Evolutionary conservation across 2,113 vertebrate species (phyloP).

Genomic region (Asarcornis scutulata): DNA sequence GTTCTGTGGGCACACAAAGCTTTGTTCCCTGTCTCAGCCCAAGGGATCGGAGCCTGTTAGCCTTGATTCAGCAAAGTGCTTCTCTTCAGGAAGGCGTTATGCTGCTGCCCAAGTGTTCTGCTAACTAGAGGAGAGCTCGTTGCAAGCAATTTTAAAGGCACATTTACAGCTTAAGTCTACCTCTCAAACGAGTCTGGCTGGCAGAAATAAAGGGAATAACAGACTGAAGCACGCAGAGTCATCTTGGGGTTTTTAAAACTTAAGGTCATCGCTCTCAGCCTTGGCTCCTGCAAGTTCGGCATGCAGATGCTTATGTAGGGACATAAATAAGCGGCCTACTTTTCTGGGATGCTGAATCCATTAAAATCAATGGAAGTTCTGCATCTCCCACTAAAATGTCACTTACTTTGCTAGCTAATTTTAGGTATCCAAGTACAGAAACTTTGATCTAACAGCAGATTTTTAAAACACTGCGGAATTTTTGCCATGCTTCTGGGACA

Average conservation of each 20-base stretch:
- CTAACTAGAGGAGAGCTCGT: slow-evolving; percentile 10
- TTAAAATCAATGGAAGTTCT: slow-evolving; percentile 65
- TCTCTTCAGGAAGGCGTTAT: neutral
- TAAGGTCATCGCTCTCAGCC: slow-evolving; percentile 53
- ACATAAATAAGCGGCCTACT: slow-evolving; percentile 64
- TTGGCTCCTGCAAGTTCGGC: slow-evolving; percentile 33
- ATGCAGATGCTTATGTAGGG: slow-evolving; percentile 29
- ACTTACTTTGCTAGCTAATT: slow-evolving; percentile 50
- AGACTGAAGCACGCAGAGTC: neutral
- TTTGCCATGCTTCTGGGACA: neutral
- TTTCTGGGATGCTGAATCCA: slow-evolving; percentile 63
- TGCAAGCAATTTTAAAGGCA: slow-evolving; percentile 27
- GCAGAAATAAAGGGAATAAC: neutral
- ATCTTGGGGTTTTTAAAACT: slow-evolving; percentile 50
- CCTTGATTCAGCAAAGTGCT: neutral
- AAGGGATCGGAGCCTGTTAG: neutral
- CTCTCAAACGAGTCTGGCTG: slow-evolving; percentile 17
- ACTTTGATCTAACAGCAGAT: slow-evolving; percentile 54
- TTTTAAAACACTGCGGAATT: neutral
- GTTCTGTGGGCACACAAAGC: neutral
- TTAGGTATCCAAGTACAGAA: slow-evolving; percentile 36
- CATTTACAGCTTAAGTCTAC: slow-evolving; percentile 1
- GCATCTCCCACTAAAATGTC: slow-evolving; percentile 42
- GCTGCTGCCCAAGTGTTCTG: slow-evolving; percentile 11
- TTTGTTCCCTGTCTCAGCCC: neutral